Evolutionary conservation across 2,888 invertebrate species (phyloP), one percentile per base, ranked within the genome.

Genomic region (Troglohyphantes excavatus): DNA sequence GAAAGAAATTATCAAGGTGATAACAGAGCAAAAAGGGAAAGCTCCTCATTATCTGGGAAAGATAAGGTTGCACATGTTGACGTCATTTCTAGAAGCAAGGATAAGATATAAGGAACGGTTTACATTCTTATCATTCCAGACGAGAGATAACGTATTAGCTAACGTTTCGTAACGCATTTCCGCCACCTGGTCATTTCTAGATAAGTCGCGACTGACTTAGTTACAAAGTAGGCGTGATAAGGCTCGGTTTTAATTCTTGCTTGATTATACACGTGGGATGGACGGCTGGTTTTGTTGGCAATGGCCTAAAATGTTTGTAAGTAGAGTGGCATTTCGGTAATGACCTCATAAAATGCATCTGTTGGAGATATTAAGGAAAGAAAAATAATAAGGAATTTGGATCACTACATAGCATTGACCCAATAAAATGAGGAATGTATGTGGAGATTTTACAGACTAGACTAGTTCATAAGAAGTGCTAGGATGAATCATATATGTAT

Each of bases 11-110:
- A 53, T 53, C 53, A 13, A 2, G 17, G 13, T n/a, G 53, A 53
- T 53, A 13, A 13, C 53, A 53, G 53, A 39, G n/a, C 13, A n/a
- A 53, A 53, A 53, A 53, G 53, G 53, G 53, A 53, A 53, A 53
- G 53, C 53, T 6, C 17, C n/a, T n/a, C 0, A 53, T 46, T 13
- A 33, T 46, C 46, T 13, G n/a, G 17, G 17, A 53, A 39, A 6
- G 53, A 53, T 53, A 53, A 53, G 53, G n/a, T 53, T 53, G 53
- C 53, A 53, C 17, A 17, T 17, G 53, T 53, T 53, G 53, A 53
- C 53, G 53, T 53, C 53, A 53, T n/a, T 53, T 53, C 53, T 53
- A 53, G 53, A 53, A 53, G 53, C 17, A 53, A n/a, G 53, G 53
- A 53, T 53, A 53, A 33, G 33, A 33, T 33, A 33, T 33, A 33